Percentiles rank a stretch among this genome's conserved stretches.
These are phyloP conservation scores for Pseudolaguvia tuberculata DNA, from an alignment of 2,113 vertebrate species.

Conservation along the genomic window DNA sequence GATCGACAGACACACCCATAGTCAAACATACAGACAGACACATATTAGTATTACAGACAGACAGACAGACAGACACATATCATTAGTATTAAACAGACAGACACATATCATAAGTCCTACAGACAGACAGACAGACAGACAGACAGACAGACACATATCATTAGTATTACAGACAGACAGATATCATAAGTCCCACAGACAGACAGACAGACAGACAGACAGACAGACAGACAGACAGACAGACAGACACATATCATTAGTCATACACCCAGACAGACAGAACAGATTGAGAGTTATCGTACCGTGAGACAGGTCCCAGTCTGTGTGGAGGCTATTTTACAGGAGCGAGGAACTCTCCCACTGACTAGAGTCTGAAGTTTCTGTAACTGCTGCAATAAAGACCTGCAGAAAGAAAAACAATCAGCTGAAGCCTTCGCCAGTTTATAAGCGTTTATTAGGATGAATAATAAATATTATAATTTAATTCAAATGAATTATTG, in stretches of 20 bases:
- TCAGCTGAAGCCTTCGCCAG: too few relatives aligned
- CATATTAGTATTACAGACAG: not conserved
- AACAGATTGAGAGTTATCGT: conserved; percentile 33
- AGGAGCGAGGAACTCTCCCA: conserved; percentile 81
- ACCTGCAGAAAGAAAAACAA: conserved; percentile 60
- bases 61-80: not conserved
- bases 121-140: not conserved
- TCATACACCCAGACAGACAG: not conserved
- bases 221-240: not conserved
- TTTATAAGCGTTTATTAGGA: too few relatives aligned
- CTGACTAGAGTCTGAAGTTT: conserved; percentile 83
- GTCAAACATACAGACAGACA: not conserved
- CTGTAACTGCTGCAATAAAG: conserved; percentile 85
- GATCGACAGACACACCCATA: not conserved
- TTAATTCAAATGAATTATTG: too few relatives aligned
- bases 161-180: not conserved
- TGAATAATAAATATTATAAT: too few relatives aligned
- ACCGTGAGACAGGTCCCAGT: conserved; percentile 88
- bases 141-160: conserved; percentile 8
- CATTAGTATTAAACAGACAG: not conserved
- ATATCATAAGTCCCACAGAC: too few relatives aligned
- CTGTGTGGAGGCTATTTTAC: conserved; percentile 85
- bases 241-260: not conserved
- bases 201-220: not conserved
- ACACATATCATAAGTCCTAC: not conserved